Evolutionary conservation across 2,888 invertebrate genomes (phyloP), one percentile per base, ranked within the genome.

Genomic region (Macroteleia sp.): DNA sequence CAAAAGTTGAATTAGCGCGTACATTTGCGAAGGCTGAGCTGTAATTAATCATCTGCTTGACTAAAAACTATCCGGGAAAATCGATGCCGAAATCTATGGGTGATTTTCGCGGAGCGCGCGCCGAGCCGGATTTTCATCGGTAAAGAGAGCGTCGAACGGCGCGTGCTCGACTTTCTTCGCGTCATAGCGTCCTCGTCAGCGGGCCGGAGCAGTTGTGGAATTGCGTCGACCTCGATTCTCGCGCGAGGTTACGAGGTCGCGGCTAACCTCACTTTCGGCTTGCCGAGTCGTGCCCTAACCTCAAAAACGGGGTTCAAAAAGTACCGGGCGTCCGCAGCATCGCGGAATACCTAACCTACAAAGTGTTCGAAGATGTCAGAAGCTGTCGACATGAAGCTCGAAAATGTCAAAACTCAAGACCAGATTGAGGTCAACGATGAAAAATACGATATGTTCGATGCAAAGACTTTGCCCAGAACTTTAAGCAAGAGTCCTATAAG

Each of bases 401-500:
- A 61, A 16, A 10, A 30, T 10, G 66, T 41, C 25, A 76, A 67
- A 20, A 30, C 12, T 9, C 46, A 25, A 17, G 74, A 79, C 10
- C 71, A 54, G 14, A 14, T 67, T 3, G 52, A 36, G 62, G 85
- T 81, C 17, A 70, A 84, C n/a, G n/a, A n/a, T 64, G 89, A 89
- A 64, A 83, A 77, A 25, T 86, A 87, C 81, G 89, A 89, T 81
- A 84, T 88, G 61, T 89, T 89, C 46, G 86, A 87, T 48, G 69
- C 83, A 3, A 80, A 76, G n/a, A 84, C 82, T 67, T 80, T 87
- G 81, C 82, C 85, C 0, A 75, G 89, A 4, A 81, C 81, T 0
- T 77, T 87, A 1, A 90, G 86, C 74, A 88, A 86, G 30, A 89
- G 89, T 30, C 88, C 89, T 2, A 83, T 87, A 22, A 90, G 86